Evolutionary conservation across 2,888 invertebrate genomes (phyloP), one percentile per base, ranked within the genome.

Genomic region (Hecatera dysodea): DNA sequence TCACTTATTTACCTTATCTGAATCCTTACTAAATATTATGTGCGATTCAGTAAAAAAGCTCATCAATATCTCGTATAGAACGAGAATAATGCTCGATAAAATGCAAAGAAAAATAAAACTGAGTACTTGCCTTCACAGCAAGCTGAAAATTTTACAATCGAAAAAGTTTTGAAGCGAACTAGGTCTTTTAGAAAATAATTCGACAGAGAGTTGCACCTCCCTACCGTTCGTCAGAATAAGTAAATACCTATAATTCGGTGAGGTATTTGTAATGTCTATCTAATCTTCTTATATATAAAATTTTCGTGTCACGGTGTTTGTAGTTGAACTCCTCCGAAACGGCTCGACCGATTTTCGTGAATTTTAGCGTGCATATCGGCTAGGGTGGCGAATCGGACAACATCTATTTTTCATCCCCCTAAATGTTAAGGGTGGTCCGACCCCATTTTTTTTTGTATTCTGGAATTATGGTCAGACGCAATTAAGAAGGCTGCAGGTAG

Each of bases 141-240:
- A 66, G 56, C 60, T 72, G 39, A 68, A 74, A 72, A 74, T 62
- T 74, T 57, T 52, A 62, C 67, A 78, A 74, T 74, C 24, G 56
- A 69, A 64, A 67, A 76, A 81, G 56, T 62, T 68, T 24, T 7
- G 33, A 53, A 62, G 62, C 62, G 17, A 44, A 61, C 27, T 67
- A 61, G 55, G 61, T 59, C 48, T 74, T 73, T 61, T 24, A 36
- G 36, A 73, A 74, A 74, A 61, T 50, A 50, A 56, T n/a, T 42
- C 36, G 5, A 50, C 42, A 50, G 44, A 50, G 27, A 46, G 66
- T 36, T 66, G 36, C 19, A 52, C 24, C 52, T 48, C 46, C 19
- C 27, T 60, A 5, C 39, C 59, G 17, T 55, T 56, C 11, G 3
- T 24, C 46, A 29, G 11, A 36, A 22, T 48, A 24, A 29, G 22